phyloP scores from a whole-genome alignment of 2,888 invertebrate species.

The Mimumesa dahlbomi region DNA sequence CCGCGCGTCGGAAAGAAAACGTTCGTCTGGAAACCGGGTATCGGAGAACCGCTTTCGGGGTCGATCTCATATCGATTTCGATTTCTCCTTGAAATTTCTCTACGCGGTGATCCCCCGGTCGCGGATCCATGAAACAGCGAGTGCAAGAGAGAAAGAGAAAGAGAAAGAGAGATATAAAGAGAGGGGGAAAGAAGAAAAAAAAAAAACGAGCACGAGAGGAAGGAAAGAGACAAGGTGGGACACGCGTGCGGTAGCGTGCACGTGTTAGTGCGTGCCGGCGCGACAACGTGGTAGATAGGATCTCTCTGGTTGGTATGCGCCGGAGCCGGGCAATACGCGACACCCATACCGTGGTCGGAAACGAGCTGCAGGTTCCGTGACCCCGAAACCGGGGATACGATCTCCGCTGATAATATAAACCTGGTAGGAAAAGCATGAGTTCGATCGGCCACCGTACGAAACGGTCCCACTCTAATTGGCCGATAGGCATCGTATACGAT shows the following conservation, averaged over 20 bases:
- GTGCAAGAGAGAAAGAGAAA: slow-evolving; percentile 27
- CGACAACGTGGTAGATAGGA: slow-evolving; percentile 60
- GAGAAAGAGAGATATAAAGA: background rate
- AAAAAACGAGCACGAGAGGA: slow-evolving; percentile 21
- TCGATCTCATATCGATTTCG: slow-evolving; percentile 64
- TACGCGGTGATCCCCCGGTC: slow-evolving; percentile 33
- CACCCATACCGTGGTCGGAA: slow-evolving; percentile 58
- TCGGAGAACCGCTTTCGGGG: slow-evolving; percentile 51
- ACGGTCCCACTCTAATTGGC: slow-evolving; percentile 20
- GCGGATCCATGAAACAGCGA: slow-evolving; percentile 1
- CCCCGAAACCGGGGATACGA: slow-evolving; percentile 62
- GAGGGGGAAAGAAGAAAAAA: slow-evolving; percentile 31
- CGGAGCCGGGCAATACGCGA: slow-evolving; percentile 63
- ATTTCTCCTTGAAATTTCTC: slow-evolving; percentile 70
- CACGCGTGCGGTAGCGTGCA: slow-evolving; percentile 32
- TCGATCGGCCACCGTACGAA: background rate
- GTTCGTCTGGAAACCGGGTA: slow-evolving; percentile 25
- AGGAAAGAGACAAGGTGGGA: slow-evolving; percentile 10
- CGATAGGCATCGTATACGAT: slow-evolving; percentile 22
- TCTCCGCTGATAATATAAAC: slow-evolving; percentile 34
- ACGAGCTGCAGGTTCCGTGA: slow-evolving; percentile 62
- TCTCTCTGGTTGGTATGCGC: slow-evolving; percentile 68
- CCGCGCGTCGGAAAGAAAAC: background rate
- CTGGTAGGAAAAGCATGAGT: slow-evolving; percentile 19
- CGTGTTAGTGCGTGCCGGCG: slow-evolving; percentile 26